phyloP scores from a whole-genome alignment of 2,888 invertebrate genomes.

The Boloria euphrosyne region DNA sequence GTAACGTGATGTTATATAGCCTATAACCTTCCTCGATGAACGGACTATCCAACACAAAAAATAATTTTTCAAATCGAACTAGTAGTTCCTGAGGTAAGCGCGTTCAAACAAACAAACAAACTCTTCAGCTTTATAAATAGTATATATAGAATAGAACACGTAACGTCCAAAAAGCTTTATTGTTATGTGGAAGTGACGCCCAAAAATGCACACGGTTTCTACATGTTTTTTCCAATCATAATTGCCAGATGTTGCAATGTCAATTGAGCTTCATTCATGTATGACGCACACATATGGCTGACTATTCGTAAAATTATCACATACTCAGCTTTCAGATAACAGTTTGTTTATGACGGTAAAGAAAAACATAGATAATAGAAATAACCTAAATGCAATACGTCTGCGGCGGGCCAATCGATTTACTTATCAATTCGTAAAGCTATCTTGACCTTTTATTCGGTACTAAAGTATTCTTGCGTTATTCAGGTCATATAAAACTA shows the following conservation, averaged over 20 bases:
- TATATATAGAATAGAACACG: too few species aligned
- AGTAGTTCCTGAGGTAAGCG: too few species aligned
- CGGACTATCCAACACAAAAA: too few species aligned
- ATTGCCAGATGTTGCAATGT: constrained; percentile 57
- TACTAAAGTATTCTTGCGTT: too few species aligned
- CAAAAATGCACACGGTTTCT: constrained; percentile 1
- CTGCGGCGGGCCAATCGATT: constrained; percentile 29
- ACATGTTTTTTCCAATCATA: constrained; percentile 46
- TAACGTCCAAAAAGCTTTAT: neutral
- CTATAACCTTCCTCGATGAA: too few species aligned
- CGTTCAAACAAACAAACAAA: too few species aligned
- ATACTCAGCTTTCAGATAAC: constrained; percentile 47
- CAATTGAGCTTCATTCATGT: constrained; percentile 49
- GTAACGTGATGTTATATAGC: too few species aligned
- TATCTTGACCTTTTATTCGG: constrained; percentile 3
- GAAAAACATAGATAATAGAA: constrained; percentile 39
- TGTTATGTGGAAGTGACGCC: neutral
- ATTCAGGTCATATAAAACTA: too few species aligned
- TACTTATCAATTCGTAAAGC: constrained; percentile 26
- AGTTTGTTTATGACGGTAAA: constrained; percentile 44
- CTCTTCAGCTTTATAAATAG: too few species aligned
- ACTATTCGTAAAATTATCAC: constrained; percentile 53
- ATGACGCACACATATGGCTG: constrained; percentile 59
- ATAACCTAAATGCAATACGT: constrained; percentile 29
- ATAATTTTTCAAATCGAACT: too few species aligned